Percentiles rank a stretch among this genome's conserved stretches.
Conservation (phyloP, 2,113 vertebrate species). For the Alligator sinensis region DNA sequence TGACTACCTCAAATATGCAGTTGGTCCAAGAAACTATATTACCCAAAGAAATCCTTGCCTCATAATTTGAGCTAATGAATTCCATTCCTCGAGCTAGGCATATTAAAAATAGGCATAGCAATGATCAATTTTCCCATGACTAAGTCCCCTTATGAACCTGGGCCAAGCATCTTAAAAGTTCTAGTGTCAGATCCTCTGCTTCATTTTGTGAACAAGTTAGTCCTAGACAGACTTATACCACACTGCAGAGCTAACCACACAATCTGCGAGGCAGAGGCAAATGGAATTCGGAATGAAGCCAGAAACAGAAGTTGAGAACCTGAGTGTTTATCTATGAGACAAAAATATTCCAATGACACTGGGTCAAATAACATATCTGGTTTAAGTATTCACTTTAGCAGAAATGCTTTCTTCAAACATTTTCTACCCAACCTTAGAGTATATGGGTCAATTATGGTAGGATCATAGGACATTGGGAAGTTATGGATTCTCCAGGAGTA, state of each 20-base stretch:
- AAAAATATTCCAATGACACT: neutral
- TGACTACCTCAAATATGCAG: too few species aligned
- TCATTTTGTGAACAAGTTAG: neutral
- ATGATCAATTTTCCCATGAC: too few species aligned
- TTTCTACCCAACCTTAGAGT: neutral
- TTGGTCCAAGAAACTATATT: too few species aligned
- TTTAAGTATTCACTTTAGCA: neutral
- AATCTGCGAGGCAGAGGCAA: neutral
- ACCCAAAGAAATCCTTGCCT: too few species aligned
- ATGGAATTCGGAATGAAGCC: neutral
- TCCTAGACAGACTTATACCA: neutral
- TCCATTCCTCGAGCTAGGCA: too few species aligned
- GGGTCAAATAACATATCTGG: neutral
- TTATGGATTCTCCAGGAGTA: too few species aligned
- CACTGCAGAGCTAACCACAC: neutral
- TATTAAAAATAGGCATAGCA: too few species aligned
- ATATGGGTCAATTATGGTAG: neutral
- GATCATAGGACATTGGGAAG: too few species aligned
- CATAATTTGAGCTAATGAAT: too few species aligned
- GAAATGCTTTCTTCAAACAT: neutral
- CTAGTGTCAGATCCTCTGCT: neutral
- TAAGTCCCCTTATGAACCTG: neutral
- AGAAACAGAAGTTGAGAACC: neutral
- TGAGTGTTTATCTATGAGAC: neutral
- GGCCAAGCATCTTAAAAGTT: neutral